Evolutionary conservation across 2,113 vertebrate species (phyloP).

Genomic region (Mus spicilegus): DNA sequence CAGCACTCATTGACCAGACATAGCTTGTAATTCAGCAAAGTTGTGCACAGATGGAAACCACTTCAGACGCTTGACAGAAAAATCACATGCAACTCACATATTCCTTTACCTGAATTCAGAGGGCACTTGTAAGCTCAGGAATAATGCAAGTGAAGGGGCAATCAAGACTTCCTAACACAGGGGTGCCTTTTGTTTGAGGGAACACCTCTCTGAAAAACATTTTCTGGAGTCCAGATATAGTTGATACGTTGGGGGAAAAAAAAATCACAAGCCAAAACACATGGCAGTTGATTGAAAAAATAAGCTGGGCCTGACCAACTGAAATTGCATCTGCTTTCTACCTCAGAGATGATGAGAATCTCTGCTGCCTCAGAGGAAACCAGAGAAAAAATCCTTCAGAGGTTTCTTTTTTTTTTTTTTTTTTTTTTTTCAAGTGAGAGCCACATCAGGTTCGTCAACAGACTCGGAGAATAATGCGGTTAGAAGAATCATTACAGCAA

Average conservation of each 20-base stretch:
- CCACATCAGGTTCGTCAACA: slow-evolving; percentile 41
- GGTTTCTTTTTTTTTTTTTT: not conserved
- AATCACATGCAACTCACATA: slow-evolving; percentile 7
- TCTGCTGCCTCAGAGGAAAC: not conserved
- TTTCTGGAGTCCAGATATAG: not conserved
- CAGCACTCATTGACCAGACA: not conserved
- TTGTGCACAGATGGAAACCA: slow-evolving; percentile 34
- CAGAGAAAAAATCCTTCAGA: slow-evolving; percentile 1
- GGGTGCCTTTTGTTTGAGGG: slow-evolving; percentile 46
- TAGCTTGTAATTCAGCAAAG: slow-evolving; percentile 24
- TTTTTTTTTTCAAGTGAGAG: slow-evolving; percentile 57
- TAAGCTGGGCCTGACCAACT: not conserved
- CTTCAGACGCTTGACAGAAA: slow-evolving; percentile 15
- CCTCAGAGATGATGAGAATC: not conserved
- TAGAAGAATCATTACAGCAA: slow-evolving; percentile 45
- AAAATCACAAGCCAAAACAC: slow-evolving; percentile 25
- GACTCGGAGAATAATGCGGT: slow-evolving; percentile 40
- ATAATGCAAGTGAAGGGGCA: not conserved
- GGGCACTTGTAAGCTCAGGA: slow-evolving; percentile 48
- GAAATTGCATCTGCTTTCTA: slow-evolving; percentile 14
- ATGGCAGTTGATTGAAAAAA: slow-evolving; percentile 11
- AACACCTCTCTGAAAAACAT: not conserved
- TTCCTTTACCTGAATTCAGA: slow-evolving; percentile 47
- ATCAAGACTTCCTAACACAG: not conserved
- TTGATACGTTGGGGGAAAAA: not conserved